These are phyloP conservation scores for Catamblyrhynchus diadema DNA, from an alignment of 2,797 vertebrate genomes.

Conservation along the genomic window DNA sequence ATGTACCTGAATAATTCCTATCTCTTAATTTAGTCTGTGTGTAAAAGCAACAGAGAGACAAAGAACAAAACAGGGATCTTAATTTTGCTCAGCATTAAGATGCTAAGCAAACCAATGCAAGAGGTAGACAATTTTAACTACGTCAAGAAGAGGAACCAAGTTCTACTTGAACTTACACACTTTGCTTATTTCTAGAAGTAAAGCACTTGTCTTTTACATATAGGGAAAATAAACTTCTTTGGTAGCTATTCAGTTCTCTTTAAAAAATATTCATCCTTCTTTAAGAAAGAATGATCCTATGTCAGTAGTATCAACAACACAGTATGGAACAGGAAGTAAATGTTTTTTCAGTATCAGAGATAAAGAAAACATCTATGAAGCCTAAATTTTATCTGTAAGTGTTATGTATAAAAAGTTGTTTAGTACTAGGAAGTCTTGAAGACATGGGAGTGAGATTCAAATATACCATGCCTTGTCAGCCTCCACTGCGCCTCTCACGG, in stretches of 20 bases:
- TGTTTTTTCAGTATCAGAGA: background rate
- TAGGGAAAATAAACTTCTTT: rapidly evolving
- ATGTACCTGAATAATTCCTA: background rate
- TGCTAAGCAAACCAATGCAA: background rate
- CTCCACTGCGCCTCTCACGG: background rate
- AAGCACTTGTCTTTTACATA: background rate
- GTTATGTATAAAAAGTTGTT: background rate
- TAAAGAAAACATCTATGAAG: background rate
- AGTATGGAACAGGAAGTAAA: background rate
- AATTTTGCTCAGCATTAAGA: background rate
- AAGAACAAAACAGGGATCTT: background rate
- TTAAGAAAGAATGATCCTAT: background rate
- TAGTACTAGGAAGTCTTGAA: background rate
- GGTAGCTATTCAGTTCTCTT: background rate
- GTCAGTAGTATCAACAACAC: background rate
- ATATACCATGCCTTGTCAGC: background rate
- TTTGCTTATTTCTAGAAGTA: background rate
- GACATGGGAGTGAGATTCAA: background rate
- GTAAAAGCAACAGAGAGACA: background rate
- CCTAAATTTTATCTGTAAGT: background rate
- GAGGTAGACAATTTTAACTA: background rate
- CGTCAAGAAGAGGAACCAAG: background rate
- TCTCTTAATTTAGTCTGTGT: background rate
- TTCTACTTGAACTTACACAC: background rate
- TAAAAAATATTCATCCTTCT: background rate